Percentiles rank a stretch among this genome's conserved stretches.
Conservation (phyloP, 92 coral and sea anemone species). For the Bergia sp. region DNA sequence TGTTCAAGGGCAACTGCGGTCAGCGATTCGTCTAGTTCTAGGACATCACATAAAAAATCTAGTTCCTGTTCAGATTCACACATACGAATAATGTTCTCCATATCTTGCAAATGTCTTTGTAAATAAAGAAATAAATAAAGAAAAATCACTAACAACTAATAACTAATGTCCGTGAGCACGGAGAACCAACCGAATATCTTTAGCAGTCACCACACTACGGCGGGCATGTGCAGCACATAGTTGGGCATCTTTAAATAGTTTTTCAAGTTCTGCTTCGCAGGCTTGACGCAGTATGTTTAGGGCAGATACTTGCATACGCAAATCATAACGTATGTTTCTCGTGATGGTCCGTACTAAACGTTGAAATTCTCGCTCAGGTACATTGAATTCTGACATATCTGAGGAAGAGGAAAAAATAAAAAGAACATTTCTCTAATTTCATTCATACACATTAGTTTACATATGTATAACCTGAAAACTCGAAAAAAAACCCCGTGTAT, state of each 20-base stretch:
- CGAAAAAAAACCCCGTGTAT: too few relatives aligned
- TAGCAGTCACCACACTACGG: background rate
- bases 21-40: background rate
- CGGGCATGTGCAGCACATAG: background rate
- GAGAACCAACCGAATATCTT: background rate
- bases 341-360: background rate
- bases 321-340: background rate
- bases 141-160: too few relatives aligned
- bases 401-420: too few relatives aligned
- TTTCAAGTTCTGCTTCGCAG: background rate
- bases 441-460: too few relatives aligned
- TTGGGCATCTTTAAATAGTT: background rate
- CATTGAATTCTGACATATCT: background rate
- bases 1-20: constrained; percentile 1
- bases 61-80: background rate
- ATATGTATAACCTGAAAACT: too few relatives aligned
- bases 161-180: background rate
- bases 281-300: background rate
- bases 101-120: background rate
- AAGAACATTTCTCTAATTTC: too few relatives aligned
- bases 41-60: background rate
- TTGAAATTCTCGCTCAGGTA: background rate
- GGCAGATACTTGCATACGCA: background rate
- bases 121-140: too few relatives aligned
- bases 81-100: background rate